These are phyloP conservation scores for Drosophila pegasa DNA, from an alignment of 2,888 invertebrate genomes.

Conservation along the genomic window DNA sequence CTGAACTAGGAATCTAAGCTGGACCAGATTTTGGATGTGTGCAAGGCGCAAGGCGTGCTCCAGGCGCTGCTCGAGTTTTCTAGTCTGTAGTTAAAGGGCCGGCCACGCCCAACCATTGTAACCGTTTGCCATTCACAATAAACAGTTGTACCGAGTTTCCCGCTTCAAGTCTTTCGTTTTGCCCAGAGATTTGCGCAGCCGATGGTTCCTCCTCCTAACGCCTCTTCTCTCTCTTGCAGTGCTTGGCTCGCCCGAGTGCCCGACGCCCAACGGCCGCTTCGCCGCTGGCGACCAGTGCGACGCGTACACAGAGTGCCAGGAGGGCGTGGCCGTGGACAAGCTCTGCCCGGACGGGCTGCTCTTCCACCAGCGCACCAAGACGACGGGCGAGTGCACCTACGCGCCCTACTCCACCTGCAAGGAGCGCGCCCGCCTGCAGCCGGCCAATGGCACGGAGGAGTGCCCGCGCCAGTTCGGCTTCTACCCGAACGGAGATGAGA, in stretches of 20 bases:
- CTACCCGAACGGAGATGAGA: constrained; percentile 88
- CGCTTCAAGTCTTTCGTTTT: constrained; percentile 48
- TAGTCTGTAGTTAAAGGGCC: constrained; percentile 75
- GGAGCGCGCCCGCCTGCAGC: constrained; percentile 88
- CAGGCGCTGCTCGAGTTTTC: constrained; percentile 71
- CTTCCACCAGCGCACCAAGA: constrained; percentile 87
- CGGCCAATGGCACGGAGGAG: constrained; percentile 88
- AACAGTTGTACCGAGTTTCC: constrained; percentile 37
- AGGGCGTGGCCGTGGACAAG: constrained; percentile 90
- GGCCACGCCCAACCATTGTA: constrained; percentile 47
- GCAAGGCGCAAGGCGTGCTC: constrained; percentile 42
- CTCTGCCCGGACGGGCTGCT: constrained; percentile 92
- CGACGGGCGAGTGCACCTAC: constrained; percentile 91
- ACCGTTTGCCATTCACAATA: constrained; percentile 50
- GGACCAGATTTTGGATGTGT: constrained; percentile 32
- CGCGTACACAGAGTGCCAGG: constrained; percentile 89
- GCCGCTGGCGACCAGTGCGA: constrained; percentile 90
- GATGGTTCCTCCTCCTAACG: neutral
- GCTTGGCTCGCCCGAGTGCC: constrained; percentile 85
- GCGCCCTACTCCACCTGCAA: constrained; percentile 92
- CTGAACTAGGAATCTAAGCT: constrained; percentile 28
- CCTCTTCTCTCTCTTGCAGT: constrained; percentile 48
- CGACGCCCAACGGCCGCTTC: constrained; percentile 89
- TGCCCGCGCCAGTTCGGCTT: constrained; percentile 89
- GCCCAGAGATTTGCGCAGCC: neutral